Conservation (phyloP, 2,888 invertebrate species). For the Philonicus albiceps region DNA sequence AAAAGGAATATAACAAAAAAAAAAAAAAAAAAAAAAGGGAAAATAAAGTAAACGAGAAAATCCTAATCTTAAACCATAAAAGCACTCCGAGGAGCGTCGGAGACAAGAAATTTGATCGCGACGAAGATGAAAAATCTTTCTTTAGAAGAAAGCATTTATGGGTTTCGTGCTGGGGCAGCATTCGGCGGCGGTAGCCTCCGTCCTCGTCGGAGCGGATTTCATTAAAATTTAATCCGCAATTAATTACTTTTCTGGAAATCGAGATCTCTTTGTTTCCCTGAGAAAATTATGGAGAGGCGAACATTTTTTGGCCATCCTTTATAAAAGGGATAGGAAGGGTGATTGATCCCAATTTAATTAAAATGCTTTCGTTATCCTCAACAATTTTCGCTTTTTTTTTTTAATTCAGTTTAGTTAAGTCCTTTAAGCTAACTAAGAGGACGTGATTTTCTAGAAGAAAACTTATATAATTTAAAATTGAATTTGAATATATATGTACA, state of each 20-base stretch:
- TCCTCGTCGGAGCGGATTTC: background rate
- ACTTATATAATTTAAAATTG: background rate
- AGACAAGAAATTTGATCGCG: slow-evolving; percentile 25
- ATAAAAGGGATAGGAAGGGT: background rate
- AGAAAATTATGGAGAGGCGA: background rate
- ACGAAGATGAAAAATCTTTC: slow-evolving; percentile 9
- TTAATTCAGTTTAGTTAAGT: background rate
- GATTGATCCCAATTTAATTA: background rate
- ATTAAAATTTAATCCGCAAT: slow-evolving; percentile 26
- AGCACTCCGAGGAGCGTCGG: background rate
- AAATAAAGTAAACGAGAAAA: background rate
- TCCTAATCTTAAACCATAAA: slow-evolving; percentile 6
- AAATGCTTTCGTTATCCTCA: background rate
- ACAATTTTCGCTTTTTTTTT: background rate
- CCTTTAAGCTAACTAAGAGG: background rate
- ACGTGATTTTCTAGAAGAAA: background rate
- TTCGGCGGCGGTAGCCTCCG: too few species aligned
- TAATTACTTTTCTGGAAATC: slow-evolving; percentile 30
- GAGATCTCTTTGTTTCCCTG: background rate
- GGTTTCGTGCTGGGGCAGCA: background rate
- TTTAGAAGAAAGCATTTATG: background rate
- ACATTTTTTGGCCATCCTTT: background rate
- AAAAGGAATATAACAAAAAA: background rate
- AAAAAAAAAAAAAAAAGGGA: too few species aligned
- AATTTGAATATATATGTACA: too few species aligned